Conservation (phyloP, 2,113 vertebrate genomes). For the Carollia perspicillata region DNA sequence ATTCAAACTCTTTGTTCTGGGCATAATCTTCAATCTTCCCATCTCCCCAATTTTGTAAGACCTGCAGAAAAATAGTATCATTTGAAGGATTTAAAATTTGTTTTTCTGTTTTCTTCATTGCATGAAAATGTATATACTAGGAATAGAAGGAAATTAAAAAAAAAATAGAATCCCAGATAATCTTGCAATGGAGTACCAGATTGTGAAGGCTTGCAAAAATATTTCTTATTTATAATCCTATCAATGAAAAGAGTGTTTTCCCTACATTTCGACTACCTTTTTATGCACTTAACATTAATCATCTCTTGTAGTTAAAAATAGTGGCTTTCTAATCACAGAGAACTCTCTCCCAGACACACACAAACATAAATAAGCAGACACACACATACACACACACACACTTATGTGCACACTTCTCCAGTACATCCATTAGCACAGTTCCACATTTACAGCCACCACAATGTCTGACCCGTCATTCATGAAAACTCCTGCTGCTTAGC, state of each 20-base stretch:
- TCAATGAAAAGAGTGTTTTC: not conserved
- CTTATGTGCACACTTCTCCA: not conserved
- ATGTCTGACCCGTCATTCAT: slow-evolving; percentile 74
- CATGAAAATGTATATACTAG: not conserved
- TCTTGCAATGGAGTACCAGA: not conserved
- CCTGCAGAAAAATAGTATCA: not conserved
- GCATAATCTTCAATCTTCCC: not conserved
- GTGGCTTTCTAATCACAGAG: not conserved
- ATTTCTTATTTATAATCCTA: not conserved
- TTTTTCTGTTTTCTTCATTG: not conserved
- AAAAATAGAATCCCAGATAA: not conserved
- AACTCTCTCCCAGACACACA: not conserved
- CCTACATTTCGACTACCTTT: not conserved
- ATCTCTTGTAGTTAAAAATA: not conserved
- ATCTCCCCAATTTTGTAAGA: not conserved
- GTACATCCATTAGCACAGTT: slow-evolving; percentile 29
- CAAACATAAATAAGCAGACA: not conserved
- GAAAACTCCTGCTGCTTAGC: slow-evolving; percentile 73
- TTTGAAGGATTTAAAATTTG: not conserved
- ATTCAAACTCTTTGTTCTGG: not conserved
- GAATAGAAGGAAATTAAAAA: not conserved
- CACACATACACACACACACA: not conserved
- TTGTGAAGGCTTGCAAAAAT: not conserved
- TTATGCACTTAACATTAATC: not conserved
- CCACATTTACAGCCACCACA: slow-evolving; percentile 48